phyloP scores from a whole-genome alignment of 2,113 vertebrate species.

The Oceanodroma tethys region DNA sequence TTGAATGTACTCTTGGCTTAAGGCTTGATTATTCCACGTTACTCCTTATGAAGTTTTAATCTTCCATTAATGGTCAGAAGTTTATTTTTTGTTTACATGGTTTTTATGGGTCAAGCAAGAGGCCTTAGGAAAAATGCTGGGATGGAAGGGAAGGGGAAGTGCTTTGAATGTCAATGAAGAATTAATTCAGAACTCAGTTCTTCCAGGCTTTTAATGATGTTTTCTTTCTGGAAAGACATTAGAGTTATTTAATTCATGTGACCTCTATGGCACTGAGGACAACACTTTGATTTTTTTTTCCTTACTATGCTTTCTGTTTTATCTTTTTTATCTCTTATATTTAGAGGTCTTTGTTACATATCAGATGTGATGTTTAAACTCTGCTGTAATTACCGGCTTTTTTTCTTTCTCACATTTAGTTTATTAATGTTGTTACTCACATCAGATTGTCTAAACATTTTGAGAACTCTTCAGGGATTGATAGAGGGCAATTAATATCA shows the following conservation, averaged over 20 bases:
- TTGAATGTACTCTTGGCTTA: neutral
- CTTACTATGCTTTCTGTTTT: neutral
- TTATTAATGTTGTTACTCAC: slow-evolving; percentile 24
- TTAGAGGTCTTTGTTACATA: neutral
- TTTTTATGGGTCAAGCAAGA: neutral
- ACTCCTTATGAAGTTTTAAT: neutral
- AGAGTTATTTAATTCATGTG: slow-evolving; percentile 16
- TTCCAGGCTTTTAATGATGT: slow-evolving; percentile 35
- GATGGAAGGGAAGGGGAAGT: neutral
- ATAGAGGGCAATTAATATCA: slow-evolving; percentile 32
- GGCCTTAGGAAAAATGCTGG: neutral
- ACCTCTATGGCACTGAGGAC: neutral
- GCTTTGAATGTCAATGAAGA: neutral
- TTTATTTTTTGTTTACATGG: neutral
- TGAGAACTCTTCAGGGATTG: slow-evolving; percentile 15
- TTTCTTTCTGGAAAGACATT: slow-evolving; percentile 41
- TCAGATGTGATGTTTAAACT: slow-evolving; percentile 28
- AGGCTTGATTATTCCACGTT: neutral
- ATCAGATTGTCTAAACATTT: slow-evolving; percentile 28
- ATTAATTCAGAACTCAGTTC: neutral
- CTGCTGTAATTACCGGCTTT: slow-evolving; percentile 10
- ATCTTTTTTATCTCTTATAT: slow-evolving; percentile 13
- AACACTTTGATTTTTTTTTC: neutral
- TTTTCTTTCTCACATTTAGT: slow-evolving; percentile 20
- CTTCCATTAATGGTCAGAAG: neutral